A percentile compares a stretch with the other conserved stretches of the same genome.
phyloP scores from a whole-genome alignment of 2,888 invertebrate species.

The Ametastegia equiseti region DNA sequence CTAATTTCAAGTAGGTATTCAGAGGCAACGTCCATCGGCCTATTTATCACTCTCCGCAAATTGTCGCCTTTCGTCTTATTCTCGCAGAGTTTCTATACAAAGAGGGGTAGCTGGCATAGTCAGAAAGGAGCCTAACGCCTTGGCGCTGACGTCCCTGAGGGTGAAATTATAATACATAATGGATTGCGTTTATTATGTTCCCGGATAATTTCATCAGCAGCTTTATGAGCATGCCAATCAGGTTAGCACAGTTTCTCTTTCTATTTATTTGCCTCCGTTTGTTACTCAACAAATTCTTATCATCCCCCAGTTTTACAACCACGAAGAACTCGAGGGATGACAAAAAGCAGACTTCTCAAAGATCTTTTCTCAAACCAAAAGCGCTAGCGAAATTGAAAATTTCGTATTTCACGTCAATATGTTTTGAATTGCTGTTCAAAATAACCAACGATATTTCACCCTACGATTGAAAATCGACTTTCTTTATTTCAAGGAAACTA shows the following conservation, averaged over 20 bases:
- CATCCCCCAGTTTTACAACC: neutral
- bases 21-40: neutral
- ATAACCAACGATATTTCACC: too few relatives aligned
- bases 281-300: neutral
- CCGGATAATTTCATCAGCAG: slow-evolving; percentile 19
- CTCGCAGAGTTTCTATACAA: neutral
- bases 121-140: neutral
- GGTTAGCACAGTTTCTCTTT: neutral
- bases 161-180: slow-evolving; percentile 43
- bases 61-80: neutral
- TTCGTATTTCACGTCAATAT: too few relatives aligned
- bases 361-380: too few relatives aligned
- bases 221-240: slow-evolving; percentile 34
- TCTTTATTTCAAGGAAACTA: too few relatives aligned
- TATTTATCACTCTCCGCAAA: slow-evolving; percentile 22
- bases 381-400: too few relatives aligned
- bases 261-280: neutral
- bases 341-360: neutral
- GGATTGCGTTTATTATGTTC: slow-evolving; percentile 38
- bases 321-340: neutral
- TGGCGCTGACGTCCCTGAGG: slow-evolving; percentile 16
- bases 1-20: slow-evolving; percentile 24
- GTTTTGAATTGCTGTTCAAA: too few relatives aligned
- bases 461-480: too few relatives aligned
- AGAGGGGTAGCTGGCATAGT: neutral